Evolutionary conservation across 2,888 invertebrate genomes (phyloP).

Genomic region (Troides oblongomaculatus): DNA sequence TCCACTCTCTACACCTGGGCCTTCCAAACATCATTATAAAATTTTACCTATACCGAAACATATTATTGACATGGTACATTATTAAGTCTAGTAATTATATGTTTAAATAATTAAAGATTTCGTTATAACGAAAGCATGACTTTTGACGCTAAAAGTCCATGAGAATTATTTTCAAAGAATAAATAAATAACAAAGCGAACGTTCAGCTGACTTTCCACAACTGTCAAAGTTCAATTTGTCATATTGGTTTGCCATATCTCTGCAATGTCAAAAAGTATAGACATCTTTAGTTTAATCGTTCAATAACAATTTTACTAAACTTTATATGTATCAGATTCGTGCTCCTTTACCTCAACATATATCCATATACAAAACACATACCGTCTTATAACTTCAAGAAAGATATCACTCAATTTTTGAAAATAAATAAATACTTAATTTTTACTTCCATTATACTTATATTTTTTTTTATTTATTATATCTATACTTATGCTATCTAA

Average conservation of each 20-base stretch:
- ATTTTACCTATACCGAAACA: slow-evolving; percentile 50
- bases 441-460: too few species aligned
- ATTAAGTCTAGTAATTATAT: slow-evolving; percentile 25
- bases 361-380: too few species aligned
- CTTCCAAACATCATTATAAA: slow-evolving; percentile 65
- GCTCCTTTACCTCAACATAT: too few species aligned
- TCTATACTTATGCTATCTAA: too few species aligned
- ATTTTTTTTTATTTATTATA: too few species aligned
- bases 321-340: too few species aligned
- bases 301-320: too few species aligned
- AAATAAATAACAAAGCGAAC: slow-evolving; percentile 54
- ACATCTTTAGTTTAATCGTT: neutral
- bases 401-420: too few species aligned
- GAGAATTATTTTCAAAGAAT: slow-evolving; percentile 32
- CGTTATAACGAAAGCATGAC: neutral
- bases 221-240: slow-evolving; percentile 25
- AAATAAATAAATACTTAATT: too few species aligned
- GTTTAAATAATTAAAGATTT: neutral
- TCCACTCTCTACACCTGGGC: slow-evolving; percentile 88
- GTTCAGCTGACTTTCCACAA: slow-evolving; percentile 44
- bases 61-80: slow-evolving; percentile 28
- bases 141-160: neutral
- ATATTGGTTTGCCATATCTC: slow-evolving; percentile 9
- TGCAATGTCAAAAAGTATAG: neutral
- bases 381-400: too few species aligned